Percentiles rank a stretch among this genome's conserved stretches.
phyloP scores from a whole-genome alignment of 2,113 vertebrate species.

The Oryzias woworae region DNA sequence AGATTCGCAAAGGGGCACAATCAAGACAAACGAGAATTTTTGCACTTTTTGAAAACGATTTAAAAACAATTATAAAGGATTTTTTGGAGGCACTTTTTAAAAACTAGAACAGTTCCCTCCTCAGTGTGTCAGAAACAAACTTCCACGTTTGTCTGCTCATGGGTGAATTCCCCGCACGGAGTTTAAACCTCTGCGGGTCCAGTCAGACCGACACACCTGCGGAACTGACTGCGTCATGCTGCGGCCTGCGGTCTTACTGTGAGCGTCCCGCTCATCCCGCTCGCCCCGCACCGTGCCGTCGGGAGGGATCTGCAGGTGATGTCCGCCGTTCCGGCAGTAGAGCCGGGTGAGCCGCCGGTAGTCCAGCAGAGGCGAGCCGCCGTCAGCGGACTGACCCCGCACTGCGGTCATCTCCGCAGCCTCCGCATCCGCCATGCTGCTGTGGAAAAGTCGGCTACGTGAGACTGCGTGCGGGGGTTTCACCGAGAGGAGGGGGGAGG shows the following conservation, averaged over 20 bases:
- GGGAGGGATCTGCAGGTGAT: slow-evolving; percentile 87
- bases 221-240: slow-evolving; percentile 26
- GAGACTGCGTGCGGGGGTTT: not conserved
- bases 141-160: no score
- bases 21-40: no score
- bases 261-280: slow-evolving; percentile 80
- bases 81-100: no score
- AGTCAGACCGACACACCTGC: slow-evolving; percentile 11
- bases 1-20: no score
- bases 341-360: slow-evolving; percentile 85
- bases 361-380: slow-evolving; percentile 68
- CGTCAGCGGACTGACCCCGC: slow-evolving; percentile 65
- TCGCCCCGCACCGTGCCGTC: slow-evolving; percentile 87
- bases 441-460: not conserved
- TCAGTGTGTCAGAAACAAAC: no score
- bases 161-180: no score
- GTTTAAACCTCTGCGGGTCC: not conserved
- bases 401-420: slow-evolving; percentile 74
- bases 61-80: no score
- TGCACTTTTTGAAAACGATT: no score
- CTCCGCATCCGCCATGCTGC: slow-evolving; percentile 79
- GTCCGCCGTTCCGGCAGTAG: slow-evolving; percentile 92
- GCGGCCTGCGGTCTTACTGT: slow-evolving; percentile 75
- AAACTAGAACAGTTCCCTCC: no score
- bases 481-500: slow-evolving; percentile 11